These are phyloP conservation scores for Blomia tropicalis DNA, from an alignment of 2,888 invertebrate species.

Conservation along the genomic window DNA sequence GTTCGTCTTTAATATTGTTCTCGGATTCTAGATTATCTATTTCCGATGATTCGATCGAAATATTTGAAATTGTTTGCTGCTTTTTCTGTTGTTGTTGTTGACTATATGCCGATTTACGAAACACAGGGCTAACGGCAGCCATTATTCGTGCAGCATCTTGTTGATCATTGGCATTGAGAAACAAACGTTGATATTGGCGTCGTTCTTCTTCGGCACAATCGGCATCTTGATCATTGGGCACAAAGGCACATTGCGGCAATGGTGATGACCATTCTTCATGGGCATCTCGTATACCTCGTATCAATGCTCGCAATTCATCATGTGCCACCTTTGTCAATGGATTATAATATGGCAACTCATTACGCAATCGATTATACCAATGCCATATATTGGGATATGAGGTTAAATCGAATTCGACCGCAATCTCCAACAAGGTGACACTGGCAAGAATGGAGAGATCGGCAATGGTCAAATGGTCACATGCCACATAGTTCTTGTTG, in stretches of 20 bases:
- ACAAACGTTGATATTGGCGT: neutral
- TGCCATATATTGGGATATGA: conserved; percentile 18
- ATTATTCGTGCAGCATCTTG: neutral
- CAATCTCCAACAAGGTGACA: conserved; percentile 17
- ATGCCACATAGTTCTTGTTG: conserved; percentile 20
- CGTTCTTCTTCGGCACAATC: neutral
- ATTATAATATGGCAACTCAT: conserved; percentile 23
- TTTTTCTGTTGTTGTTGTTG: neutral
- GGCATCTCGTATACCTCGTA: conserved; percentile 12
- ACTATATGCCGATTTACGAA: neutral
- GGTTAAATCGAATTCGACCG: conserved; percentile 20
- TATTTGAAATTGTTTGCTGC: neutral
- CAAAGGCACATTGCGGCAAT: conserved; percentile 16
- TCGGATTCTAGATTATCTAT: neutral
- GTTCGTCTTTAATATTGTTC: neutral
- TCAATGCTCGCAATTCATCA: conserved; percentile 13
- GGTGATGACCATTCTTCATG: conserved; percentile 20
- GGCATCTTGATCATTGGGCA: neutral
- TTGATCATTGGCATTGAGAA: conserved; percentile 10
- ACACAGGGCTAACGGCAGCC: conserved; percentile 7
- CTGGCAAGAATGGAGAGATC: conserved; percentile 16
- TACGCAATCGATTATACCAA: conserved; percentile 19
- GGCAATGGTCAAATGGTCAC: conserved; percentile 20
- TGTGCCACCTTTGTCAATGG: conserved; percentile 16
- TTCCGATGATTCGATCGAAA: neutral